phyloP scores from a whole-genome alignment of 1,140 invertebrate species.

The Mizuhopecten yessoensis region DNA sequence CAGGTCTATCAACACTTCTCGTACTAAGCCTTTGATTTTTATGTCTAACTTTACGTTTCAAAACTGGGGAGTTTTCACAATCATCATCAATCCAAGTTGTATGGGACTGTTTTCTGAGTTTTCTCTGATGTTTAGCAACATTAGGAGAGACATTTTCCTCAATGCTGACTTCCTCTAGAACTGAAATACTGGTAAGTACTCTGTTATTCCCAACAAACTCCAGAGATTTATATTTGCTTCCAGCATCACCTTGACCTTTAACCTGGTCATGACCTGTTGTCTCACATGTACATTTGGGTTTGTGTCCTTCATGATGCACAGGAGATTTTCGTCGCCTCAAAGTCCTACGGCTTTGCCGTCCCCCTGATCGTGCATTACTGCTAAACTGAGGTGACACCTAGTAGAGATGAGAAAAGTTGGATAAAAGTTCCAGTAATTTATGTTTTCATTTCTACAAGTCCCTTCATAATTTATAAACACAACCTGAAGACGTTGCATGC shows the following conservation, averaged over 20 bases:
- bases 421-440: no score
- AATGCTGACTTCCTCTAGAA: background rate
- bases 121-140: conserved; percentile 8
- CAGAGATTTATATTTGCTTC: conserved; percentile 10
- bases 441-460: no score
- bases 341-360: background rate
- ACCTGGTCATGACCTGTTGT: conserved; percentile 1
- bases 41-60: background rate
- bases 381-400: conserved; percentile 3
- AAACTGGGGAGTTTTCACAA: background rate
- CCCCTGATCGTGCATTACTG: background rate
- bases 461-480: no score
- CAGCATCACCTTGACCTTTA: background rate
- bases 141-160: conserved; percentile 3
- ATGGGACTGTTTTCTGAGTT: background rate
- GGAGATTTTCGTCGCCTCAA: background rate
- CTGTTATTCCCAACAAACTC: background rate
- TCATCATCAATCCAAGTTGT: background rate
- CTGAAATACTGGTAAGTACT: background rate
- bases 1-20: background rate
- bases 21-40: background rate
- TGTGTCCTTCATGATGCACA: background rate
- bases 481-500: no score
- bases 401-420: background rate
- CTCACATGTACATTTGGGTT: background rate